These are phyloP conservation scores for Agrilus planipennis DNA, from an alignment of 1,140 invertebrate species.

Conservation along the genomic window DNA sequence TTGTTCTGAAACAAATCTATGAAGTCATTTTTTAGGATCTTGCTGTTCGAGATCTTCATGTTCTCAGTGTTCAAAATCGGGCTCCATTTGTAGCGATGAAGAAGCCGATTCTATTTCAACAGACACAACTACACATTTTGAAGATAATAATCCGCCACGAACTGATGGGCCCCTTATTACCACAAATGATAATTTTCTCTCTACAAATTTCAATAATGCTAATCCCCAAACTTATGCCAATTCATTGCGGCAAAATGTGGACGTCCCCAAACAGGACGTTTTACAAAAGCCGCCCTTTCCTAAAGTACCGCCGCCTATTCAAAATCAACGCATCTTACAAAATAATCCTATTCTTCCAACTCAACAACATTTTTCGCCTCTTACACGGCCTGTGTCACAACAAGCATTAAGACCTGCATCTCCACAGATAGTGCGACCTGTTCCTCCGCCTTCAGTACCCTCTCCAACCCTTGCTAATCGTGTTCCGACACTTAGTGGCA, in stretches of 20 bases:
- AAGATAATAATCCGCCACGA: no score
- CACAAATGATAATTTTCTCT: conserved; percentile 22
- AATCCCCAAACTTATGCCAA: conserved; percentile 34
- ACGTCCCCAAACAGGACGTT: no score
- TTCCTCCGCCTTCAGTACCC: conserved; percentile 24
- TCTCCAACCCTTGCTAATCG: background rate
- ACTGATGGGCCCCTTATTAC: background rate
- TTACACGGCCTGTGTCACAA: conserved; percentile 12
- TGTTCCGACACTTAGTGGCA: no score
- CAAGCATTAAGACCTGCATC: conserved; percentile 11
- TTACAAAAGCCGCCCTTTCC: no score
- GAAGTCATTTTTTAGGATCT: conserved; percentile 33
- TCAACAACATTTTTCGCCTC: conserved; percentile 27
- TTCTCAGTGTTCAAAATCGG: conserved; percentile 39
- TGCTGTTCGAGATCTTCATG: conserved; percentile 45
- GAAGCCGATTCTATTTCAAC: conserved; percentile 14
- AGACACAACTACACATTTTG: background rate
- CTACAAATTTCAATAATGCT: conserved; percentile 31
- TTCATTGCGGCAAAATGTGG: no score
- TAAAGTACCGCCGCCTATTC: no score
- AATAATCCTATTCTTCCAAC: no score
- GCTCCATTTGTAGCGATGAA: conserved; percentile 32
- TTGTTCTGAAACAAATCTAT: conserved; percentile 25
- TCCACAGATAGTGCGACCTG: conserved; percentile 18
- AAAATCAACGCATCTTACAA: no score